Evolutionary conservation across 1,140 invertebrate species (phyloP).

Genomic region (Probaryconus sp.): DNA sequence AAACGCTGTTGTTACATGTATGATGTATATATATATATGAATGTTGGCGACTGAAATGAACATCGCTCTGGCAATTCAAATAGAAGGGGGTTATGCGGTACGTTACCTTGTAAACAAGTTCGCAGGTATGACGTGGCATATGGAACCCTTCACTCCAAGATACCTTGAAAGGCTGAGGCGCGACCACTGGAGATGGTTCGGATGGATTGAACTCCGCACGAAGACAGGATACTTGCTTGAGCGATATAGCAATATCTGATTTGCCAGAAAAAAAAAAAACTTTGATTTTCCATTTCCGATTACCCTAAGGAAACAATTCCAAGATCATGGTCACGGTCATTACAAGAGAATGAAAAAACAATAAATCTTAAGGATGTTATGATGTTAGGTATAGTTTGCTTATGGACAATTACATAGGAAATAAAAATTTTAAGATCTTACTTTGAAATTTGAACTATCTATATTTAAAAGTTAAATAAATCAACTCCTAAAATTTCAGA

Average conservation of each 20-base stretch:
- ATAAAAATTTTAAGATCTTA: no score
- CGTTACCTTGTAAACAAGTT: constrained; percentile 34
- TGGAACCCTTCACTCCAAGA: constrained; percentile 19
- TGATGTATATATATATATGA: constrained; percentile 1
- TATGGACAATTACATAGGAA: no score
- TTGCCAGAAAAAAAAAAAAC: no score
- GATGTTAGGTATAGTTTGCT: no score
- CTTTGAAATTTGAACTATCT: no score
- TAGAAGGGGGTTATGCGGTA: constrained; percentile 18
- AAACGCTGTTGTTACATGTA: background rate
- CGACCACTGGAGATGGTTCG: constrained; percentile 7
- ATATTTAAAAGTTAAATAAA: no score
- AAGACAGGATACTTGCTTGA: background rate
- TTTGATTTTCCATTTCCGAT: no score
- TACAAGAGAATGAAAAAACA: no score
- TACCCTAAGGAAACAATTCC: no score
- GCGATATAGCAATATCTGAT: background rate
- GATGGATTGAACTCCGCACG: constrained; percentile 5
- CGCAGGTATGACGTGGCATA: constrained; percentile 12
- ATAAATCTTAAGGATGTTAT: no score
- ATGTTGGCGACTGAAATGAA: constrained; percentile 11
- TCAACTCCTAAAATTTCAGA: no score
- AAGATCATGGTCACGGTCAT: no score
- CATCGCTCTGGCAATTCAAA: constrained; percentile 12
- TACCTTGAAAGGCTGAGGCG: constrained; percentile 26